Conservation (phyloP, 2,113 vertebrate species). For the Epinephelus lanceolatus region DNA sequence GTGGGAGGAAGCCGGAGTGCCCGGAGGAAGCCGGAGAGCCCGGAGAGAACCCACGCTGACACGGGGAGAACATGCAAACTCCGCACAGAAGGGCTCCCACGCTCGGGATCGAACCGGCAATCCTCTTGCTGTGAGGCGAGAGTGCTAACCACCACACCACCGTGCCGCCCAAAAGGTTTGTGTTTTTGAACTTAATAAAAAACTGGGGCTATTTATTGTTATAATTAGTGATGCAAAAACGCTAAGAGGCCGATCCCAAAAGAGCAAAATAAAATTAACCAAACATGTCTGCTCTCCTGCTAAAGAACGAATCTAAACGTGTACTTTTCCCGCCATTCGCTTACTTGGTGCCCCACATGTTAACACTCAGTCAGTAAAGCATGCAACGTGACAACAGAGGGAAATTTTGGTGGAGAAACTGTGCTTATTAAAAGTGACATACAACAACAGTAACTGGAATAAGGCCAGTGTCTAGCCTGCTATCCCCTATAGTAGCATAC, state of each 20-base stretch:
- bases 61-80: too few relatives aligned
- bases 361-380: not conserved
- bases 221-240: slow-evolving; percentile 43
- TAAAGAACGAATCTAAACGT: not conserved
- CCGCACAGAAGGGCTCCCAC: too few relatives aligned
- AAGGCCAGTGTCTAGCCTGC: not conserved
- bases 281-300: not conserved
- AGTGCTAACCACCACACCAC: too few relatives aligned
- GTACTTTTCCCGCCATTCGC: not conserved
- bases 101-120: too few relatives aligned
- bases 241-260: slow-evolving; percentile 15
- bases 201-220: slow-evolving; percentile 29
- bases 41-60: too few relatives aligned
- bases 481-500: not conserved
- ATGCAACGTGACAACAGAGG: not conserved
- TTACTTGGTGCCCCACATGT: not conserved
- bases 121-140: too few relatives aligned
- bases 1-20: too few relatives aligned
- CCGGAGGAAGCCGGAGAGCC: too few relatives aligned
- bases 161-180: not conserved
- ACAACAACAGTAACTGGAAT: not conserved
- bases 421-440: slow-evolving; percentile 28
- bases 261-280: slow-evolving; percentile 13
- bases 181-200: not conserved
- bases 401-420: not conserved